Evolutionary conservation across 2,797 vertebrate species (phyloP).

Genomic region (Tadarida brasiliensis): DNA sequence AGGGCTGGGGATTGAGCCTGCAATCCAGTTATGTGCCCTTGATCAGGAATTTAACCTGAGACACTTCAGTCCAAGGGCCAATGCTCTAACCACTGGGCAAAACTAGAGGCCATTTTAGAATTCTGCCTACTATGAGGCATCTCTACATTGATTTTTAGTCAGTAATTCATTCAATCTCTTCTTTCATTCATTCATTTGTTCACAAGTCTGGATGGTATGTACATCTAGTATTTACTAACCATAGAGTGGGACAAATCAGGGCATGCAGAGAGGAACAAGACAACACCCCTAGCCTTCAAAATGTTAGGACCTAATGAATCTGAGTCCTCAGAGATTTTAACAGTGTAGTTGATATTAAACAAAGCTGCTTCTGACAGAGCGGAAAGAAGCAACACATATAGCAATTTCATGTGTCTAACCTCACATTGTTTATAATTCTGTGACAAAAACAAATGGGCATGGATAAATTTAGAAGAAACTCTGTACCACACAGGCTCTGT

Average conservation of each 20-base stretch:
- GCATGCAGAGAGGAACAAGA: background rate
- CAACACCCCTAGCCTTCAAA: background rate
- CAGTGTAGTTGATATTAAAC: slow-evolving; percentile 64
- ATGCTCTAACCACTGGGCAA: too few relatives aligned
- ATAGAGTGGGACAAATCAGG: background rate
- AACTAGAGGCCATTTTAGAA: background rate
- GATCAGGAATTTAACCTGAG: too few relatives aligned
- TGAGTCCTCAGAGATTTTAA: background rate
- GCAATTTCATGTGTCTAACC: slow-evolving; percentile 59
- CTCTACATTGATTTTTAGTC: background rate
- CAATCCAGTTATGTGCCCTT: too few relatives aligned
- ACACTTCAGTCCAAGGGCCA: too few relatives aligned
- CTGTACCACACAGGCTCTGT: slow-evolving; percentile 49
- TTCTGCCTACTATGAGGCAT: background rate
- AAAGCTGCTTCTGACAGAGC: slow-evolving; percentile 66
- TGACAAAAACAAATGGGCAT: slow-evolving; percentile 75
- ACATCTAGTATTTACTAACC: background rate
- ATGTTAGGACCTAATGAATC: background rate
- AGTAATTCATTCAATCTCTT: background rate
- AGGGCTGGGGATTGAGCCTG: too few relatives aligned
- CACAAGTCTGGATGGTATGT: background rate
- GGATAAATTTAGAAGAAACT: slow-evolving; percentile 74
- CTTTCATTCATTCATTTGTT: background rate
- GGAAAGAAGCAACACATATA: slow-evolving; percentile 62
- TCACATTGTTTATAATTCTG: slow-evolving; percentile 72